These are phyloP conservation scores for Pempheris klunzingeri DNA, from an alignment of 2,797 vertebrate species.

Conservation along the genomic window DNA sequence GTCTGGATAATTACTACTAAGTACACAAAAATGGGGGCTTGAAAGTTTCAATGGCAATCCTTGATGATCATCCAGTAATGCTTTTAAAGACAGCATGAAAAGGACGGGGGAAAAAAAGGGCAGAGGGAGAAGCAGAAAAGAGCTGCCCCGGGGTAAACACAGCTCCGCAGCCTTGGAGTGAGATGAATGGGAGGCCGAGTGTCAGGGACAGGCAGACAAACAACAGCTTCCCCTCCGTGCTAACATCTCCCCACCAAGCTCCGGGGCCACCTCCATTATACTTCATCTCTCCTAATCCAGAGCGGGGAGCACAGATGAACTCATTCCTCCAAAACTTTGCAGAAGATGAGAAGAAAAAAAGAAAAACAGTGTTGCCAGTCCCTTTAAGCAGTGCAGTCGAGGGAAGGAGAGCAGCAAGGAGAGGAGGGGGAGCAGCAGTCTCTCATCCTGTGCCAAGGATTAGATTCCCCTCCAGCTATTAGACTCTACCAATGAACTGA, in stretches of 20 bases:
- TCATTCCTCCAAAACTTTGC: conserved; percentile 72
- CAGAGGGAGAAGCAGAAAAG: conserved; percentile 72
- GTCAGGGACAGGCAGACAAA: conserved; percentile 81
- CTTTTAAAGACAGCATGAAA: conserved; percentile 81
- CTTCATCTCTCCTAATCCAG: conserved; percentile 81
- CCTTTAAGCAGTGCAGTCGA: conserved; percentile 66
- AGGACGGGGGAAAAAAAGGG: conserved; percentile 50
- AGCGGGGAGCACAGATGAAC: conserved; percentile 83
- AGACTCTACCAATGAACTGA: conserved; percentile 85
- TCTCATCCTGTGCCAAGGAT: conserved; percentile 88
- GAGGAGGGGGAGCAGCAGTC: conserved; percentile 68
- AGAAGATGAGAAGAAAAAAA: conserved; percentile 56
- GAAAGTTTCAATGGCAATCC: conserved; percentile 78
- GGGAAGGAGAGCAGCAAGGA: conserved; percentile 60
- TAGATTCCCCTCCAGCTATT: conserved; percentile 86
- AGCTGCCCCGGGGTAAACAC: conserved; percentile 74
- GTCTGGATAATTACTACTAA: conserved; percentile 75
- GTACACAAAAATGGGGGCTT: conserved; percentile 75
- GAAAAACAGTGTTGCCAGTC: conserved; percentile 68
- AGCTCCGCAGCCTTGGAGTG: conserved; percentile 65
- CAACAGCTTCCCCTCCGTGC: conserved; percentile 73
- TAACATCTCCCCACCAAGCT: conserved; percentile 81
- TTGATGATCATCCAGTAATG: conserved; percentile 82
- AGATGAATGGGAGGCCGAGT: conserved; percentile 80
- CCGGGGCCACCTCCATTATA: conserved; percentile 76